Base-by-base conservation (phyloP, 2,888 invertebrate genomes). In the Callosobruchus maculatus region DNA sequence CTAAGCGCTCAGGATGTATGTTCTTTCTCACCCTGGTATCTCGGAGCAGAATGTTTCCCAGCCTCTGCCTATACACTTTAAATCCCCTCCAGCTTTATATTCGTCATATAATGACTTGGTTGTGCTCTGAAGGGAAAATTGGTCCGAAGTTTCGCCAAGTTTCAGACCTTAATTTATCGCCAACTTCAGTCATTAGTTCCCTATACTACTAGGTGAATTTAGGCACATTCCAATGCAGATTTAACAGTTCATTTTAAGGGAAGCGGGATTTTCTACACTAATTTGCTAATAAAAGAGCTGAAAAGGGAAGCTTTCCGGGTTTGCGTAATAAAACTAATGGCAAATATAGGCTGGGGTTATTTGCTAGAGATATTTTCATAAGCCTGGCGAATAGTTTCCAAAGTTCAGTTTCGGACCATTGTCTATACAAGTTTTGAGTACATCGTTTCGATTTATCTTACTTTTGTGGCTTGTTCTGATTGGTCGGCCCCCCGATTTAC, bases 91-190 rank as follows among this genome's bases (percentile, higher is more conserved):
- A 1, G 13, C 49, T 3, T 18, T 1, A 13, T 5, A 13, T 13
- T 49, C 13, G 49, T 49, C 49, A 49, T 7, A 49, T 49, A 49
- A 49, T 7, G 13, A 18, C 49, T 49, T 18, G 13, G 5, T 49
- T 49, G 3, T 18, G 49, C 18, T 49, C 5, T 1, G 3, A 13
- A 13, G 49, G 49, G 3, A 13, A 49, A 49, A 49, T 49, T 49
- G 18, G 49, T 13, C 13, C 9, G 97, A 97, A 49, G 92, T 97
- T 22, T 90, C 97, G 74, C 97, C 97, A 73, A 97, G 97, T 89
- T 93, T 49, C 96, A 4, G n/a, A 69, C 22, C 21, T 69, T 69
- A 22, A 22, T 69, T 69, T 18, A 22, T 22, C 7, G 21, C 69
- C 21, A 69, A 69, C 22, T 22, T 69, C 22, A 18, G 9, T 22